Evolutionary conservation across 2,113 vertebrate species (phyloP).

Genomic region (Hypocryptadius cinnamomeus): DNA sequence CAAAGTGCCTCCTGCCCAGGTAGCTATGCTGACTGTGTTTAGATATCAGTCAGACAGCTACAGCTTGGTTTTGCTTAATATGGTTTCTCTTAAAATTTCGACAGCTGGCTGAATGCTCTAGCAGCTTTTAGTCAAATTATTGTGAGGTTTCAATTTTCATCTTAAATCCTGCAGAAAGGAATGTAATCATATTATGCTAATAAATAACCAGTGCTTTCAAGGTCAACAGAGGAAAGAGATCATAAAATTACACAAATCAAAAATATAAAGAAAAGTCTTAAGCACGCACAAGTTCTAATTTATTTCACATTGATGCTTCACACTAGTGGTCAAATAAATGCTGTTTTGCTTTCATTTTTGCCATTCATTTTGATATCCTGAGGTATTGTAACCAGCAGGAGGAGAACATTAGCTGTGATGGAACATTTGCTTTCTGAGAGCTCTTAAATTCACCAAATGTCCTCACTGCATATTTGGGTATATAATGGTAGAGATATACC

Average conservation of each 20-base stretch:
- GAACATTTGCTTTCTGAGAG: not conserved
- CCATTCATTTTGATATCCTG: constrained; percentile 11
- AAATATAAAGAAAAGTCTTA: not conserved
- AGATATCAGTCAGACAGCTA: constrained; percentile 39
- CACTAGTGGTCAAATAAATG: constrained; percentile 24
- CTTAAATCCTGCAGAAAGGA: constrained; percentile 42
- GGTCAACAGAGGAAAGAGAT: constrained; percentile 21
- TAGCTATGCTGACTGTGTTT: constrained; percentile 16
- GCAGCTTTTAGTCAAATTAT: constrained; percentile 64
- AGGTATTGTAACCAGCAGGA: not conserved
- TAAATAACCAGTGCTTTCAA: constrained; percentile 53
- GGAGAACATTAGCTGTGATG: not conserved
- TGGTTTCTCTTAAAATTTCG: constrained; percentile 46
- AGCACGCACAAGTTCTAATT: not conserved
- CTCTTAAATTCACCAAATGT: not conserved
- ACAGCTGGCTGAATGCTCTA: constrained; percentile 54
- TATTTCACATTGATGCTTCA: constrained; percentile 30
- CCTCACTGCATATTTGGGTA: not conserved
- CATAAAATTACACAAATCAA: not conserved
- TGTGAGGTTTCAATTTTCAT: constrained; percentile 52
- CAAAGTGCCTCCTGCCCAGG: not conserved
- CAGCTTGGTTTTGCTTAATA: constrained; percentile 39
- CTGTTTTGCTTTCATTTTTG: constrained; percentile 25
- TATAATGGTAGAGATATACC: not conserved
- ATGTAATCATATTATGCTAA: constrained; percentile 49